Base-by-base conservation (phyloP, 2,888 invertebrate species). In the Drosophila picticornis region DNA sequence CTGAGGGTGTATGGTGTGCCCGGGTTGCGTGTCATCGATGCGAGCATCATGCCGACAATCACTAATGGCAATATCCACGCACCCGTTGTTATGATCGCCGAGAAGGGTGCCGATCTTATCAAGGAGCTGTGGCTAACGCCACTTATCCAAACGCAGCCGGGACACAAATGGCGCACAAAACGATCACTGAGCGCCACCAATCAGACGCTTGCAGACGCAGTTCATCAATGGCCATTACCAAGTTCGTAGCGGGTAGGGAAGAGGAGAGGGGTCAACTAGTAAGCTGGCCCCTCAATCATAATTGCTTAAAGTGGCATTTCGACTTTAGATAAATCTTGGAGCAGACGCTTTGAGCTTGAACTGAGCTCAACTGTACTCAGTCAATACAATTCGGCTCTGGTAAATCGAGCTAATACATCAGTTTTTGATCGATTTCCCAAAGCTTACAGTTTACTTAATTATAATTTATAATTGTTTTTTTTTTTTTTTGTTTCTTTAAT, bases 11-110 rank as follows among this genome's bases (percentile, higher is more conserved):
- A 97, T 84, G 97, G 97, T 0, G 93, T 98, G 0, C 94, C 95
- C 67, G 97, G 97, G 0, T 93, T 98, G 31, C 94, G 98, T 59
- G 97, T 98, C 0, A 96, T 97, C 69, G 98, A 98, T 88, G 97
- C 97, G 0, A 97, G 97, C 75, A 96, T 98, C 75, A 98, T 98
- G 97, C 98, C 97, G 0, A 94, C 96, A 2, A 96, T 98, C 43
- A 96, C 97, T 0, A 97, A 96, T 90, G 98, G 97, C 0, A 97
- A 98, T 88, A 97, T 97, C 27, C 97, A 97, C 87, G 98, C 97
- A 0, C 97, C 97, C 0, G 96, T 96, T 0, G 96, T 97, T 36
- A 98, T 97, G 97, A 96, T 98, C 29, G 97, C 94, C 0, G 98
- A 98, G 91, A 97, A 97, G 90, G 97, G 96, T 0, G 95, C 97